Evolutionary conservation across 2,888 invertebrate genomes (phyloP), one percentile per base, ranked within the genome.

Genomic region (Drosophila parthenogenetica): DNA sequence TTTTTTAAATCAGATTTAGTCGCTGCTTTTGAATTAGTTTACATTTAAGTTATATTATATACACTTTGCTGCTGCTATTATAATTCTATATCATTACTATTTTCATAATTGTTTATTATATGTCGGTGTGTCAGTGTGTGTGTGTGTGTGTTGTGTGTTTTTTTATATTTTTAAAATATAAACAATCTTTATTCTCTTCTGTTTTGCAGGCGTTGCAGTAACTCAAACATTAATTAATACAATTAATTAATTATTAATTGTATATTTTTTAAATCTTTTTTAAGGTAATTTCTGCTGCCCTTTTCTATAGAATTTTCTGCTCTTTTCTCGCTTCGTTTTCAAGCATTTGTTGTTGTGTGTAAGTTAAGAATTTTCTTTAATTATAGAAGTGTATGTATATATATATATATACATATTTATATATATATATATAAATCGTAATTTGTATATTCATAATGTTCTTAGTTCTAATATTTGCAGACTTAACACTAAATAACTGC

Each of bases 121-220:
- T 25, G 29, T 14, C 22, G n/a, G 29, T 42, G n/a, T 58, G 16
- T 45, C 11, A 57, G 29, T 68, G 63, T 69, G 7, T 58, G 49
- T 60, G 16, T 71, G 7, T 25, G 8, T 25, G 25, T 25, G 25
- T 25, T 25, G 25, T 29, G 29, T 29, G 8, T 29, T 14, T 43
- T 82, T 79, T 67, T 82, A 89, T 84, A 82, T 90, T 89, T 89
- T 82, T 87, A 75, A 88, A 81, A 90, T 90, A 90, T 90, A 90
- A 90, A 90, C 90, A 90, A 90, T 90, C 90, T 90, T 90, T 88
- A 90, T 87, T 90, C 90, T 90, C 90, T 90, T 90, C 88, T 88
- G 84, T 87, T 78, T 80, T 71, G 68, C 63, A 61, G 48, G 73
- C 68, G 65, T 71, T 72, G 69, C 73, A 61, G 53, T 35, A 17